Evolutionary conservation across 2,113 vertebrate genomes (phyloP).

Genomic region (Rhizomys pruinosus): DNA sequence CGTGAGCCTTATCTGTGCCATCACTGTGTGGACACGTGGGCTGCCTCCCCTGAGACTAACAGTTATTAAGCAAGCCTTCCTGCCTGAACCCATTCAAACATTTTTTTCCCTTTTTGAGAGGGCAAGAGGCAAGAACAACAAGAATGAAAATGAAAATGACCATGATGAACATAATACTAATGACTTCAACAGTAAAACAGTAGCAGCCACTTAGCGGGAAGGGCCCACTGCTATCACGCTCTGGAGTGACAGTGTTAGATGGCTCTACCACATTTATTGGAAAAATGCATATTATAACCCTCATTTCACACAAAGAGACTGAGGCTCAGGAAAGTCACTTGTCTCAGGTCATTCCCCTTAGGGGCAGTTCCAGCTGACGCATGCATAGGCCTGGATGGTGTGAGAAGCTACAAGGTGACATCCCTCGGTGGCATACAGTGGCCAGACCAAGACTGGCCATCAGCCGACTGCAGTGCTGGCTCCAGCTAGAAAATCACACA

Average conservation of each 20-base stretch:
- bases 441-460: neutral
- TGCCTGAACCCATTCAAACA: neutral
- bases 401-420: neutral
- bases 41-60: neutral
- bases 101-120: neutral
- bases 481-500: neutral
- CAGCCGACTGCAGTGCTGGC: neutral
- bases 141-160: neutral
- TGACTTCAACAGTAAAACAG: fast-evolving
- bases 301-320: neutral
- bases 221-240: fast-evolving
- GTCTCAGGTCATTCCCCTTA: neutral
- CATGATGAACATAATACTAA: neutral
- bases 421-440: neutral
- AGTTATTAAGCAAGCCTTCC: neutral
- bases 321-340: neutral
- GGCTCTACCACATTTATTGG: neutral
- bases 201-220: fast-evolving
- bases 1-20: fast-evolving
- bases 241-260: neutral
- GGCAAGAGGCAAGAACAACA: neutral
- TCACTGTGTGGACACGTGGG: neutral
- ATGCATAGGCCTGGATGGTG: neutral
- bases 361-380: neutral
- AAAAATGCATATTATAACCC: no score